phyloP scores from a whole-genome alignment of 2,797 vertebrate genomes.

The Odontamblyopus rebecca region DNA sequence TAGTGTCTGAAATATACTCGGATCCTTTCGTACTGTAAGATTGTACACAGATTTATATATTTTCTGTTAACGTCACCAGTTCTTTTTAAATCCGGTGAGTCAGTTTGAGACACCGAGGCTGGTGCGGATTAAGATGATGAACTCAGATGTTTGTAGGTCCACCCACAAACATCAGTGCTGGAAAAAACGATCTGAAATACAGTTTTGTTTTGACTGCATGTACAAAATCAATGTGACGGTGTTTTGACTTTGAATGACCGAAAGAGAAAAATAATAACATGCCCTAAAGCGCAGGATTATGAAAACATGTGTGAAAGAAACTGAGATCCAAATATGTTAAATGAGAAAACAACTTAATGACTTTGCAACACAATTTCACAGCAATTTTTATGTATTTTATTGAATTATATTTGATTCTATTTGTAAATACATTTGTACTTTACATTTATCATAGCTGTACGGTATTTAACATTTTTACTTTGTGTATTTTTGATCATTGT shows the following conservation, averaged over 20 bases:
- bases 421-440: too few species aligned
- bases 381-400: too few species aligned
- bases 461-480: too few species aligned
- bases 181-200: background rate
- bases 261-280: background rate
- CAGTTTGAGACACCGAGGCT: constrained; percentile 37
- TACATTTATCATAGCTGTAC: too few species aligned
- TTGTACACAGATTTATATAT: background rate
- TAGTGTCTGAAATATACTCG: too few species aligned
- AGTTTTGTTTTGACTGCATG: background rate
- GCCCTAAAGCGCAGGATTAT: background rate
- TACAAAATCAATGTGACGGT: background rate
- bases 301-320: background rate
- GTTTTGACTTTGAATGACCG: background rate
- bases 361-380: too few species aligned
- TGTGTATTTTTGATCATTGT: too few species aligned
- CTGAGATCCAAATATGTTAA: background rate
- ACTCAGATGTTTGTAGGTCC: constrained; percentile 12
- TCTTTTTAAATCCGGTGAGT: constrained; percentile 54
- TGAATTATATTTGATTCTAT: too few species aligned
- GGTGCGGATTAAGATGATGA: constrained; percentile 56
- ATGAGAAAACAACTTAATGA: too few species aligned
- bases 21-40: background rate
- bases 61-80: constrained; percentile 47
- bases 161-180: background rate